Evolutionary conservation across 2,113 vertebrate species (phyloP).

Genomic region (Triplophysa dalaica): DNA sequence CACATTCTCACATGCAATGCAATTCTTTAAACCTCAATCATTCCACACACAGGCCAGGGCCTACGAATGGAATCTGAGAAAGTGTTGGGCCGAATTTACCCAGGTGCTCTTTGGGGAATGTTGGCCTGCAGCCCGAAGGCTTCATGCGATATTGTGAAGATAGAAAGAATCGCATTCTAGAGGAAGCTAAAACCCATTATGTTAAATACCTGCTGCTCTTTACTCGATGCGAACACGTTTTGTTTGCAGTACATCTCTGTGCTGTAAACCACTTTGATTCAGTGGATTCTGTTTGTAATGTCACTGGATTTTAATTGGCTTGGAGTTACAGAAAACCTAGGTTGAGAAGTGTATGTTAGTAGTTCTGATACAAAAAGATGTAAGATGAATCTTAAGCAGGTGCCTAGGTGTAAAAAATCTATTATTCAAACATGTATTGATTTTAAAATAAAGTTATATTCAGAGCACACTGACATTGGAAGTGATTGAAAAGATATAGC

Average conservation of each 20-base stretch:
- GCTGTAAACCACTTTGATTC: background rate
- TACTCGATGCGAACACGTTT: too few relatives aligned
- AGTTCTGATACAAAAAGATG: background rate
- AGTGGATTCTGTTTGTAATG: background rate
- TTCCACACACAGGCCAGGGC: background rate
- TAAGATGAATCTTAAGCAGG: background rate
- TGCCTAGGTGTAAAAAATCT: too few relatives aligned
- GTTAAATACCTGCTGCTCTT: conserved; percentile 26
- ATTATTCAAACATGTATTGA: too few relatives aligned
- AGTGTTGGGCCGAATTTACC: conserved; percentile 29
- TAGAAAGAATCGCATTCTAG: conserved; percentile 42
- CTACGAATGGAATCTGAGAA: conserved; percentile 31
- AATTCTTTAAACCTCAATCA: conserved; percentile 21
- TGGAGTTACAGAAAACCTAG: background rate
- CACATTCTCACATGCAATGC: background rate
- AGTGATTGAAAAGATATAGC: background rate
- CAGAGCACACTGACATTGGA: background rate
- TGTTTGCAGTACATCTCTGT: background rate
- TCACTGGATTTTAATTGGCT: background rate
- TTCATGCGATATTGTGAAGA: conserved; percentile 46
- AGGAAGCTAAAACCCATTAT: conserved; percentile 20
- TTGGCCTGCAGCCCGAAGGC: conserved; percentile 42
- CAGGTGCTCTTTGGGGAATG: conserved; percentile 53
- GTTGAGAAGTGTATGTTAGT: background rate
- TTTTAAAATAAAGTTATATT: background rate